phyloP scores from a whole-genome alignment of 1,140 invertebrate genomes.

The Penaeus japonicus region DNA sequence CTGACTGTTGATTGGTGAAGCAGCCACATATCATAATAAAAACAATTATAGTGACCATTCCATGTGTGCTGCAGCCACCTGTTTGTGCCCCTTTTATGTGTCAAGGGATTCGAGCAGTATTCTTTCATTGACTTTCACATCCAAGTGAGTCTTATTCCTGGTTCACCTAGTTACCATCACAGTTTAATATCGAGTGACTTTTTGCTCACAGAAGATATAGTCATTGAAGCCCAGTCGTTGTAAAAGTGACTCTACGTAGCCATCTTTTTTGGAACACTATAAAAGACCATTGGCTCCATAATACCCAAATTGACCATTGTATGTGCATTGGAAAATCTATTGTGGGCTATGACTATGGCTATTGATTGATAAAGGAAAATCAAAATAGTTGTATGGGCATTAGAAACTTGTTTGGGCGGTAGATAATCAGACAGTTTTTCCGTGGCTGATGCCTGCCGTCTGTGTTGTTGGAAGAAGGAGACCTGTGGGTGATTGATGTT shows the following conservation, averaged over 20 bases:
- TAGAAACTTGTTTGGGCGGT: constrained; percentile 37
- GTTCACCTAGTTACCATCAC: background rate
- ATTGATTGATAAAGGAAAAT: constrained; percentile 28
- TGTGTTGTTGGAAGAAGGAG: constrained; percentile 33
- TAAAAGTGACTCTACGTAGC: constrained; percentile 31
- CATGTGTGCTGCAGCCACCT: background rate
- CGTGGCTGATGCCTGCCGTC: constrained; percentile 11
- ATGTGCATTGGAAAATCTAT: constrained; percentile 25
- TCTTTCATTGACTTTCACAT: background rate
- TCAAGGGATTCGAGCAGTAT: constrained; percentile 17
- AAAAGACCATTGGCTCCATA: constrained; percentile 45
- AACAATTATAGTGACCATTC: constrained; percentile 38
- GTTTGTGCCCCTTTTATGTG: constrained; percentile 20
- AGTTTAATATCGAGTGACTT: background rate
- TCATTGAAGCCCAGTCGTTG: background rate
- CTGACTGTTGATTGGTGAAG: constrained; percentile 46
- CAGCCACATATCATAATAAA: constrained; percentile 22
- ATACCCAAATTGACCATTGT: constrained; percentile 41
- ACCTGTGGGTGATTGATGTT: constrained; percentile 21
- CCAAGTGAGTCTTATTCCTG: constrained; percentile 16
- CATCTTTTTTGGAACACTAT: constrained; percentile 37
- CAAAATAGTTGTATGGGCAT: constrained; percentile 33
- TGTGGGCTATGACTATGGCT: constrained; percentile 25
- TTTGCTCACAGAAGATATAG: background rate
- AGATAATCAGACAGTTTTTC: constrained; percentile 34